Evolutionary conservation across 2,113 vertebrate genomes (phyloP).

Genomic region (Micronycteris hirsuta): DNA sequence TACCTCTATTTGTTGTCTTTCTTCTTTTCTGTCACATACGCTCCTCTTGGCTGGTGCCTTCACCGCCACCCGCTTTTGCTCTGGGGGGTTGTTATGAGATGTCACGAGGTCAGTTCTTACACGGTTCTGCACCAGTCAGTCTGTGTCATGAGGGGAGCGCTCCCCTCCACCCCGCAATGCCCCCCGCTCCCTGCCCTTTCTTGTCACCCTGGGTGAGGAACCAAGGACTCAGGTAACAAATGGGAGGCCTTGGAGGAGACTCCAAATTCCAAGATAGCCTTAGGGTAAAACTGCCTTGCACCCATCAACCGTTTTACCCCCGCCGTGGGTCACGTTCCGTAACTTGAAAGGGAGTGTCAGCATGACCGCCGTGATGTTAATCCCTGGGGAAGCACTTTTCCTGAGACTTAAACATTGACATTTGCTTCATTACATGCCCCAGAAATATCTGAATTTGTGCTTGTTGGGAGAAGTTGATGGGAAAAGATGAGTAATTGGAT

Average conservation of each 20-base stretch:
- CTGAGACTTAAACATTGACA: neutral
- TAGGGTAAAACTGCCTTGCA: neutral
- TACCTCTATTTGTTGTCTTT: neutral
- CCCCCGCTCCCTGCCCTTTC: neutral
- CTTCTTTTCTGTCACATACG: neutral
- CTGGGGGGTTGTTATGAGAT: too few species aligned
- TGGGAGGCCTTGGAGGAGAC: neutral
- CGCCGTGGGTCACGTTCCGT: fast-evolving
- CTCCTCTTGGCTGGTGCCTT: neutral
- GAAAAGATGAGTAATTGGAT: neutral
- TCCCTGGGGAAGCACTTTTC: neutral
- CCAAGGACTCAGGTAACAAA: neutral
- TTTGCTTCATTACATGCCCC: neutral
- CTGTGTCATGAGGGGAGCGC: neutral
- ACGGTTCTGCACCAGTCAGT: fast-evolving
- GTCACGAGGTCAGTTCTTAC: neutral
- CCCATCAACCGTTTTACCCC: neutral
- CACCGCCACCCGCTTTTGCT: neutral
- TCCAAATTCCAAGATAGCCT: neutral
- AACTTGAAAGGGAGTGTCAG: neutral
- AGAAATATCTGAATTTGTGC: neutral
- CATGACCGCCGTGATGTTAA: fast-evolving
- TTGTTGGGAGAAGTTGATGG: neutral
- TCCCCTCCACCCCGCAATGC: neutral
- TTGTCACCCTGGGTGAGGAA: neutral